These are phyloP conservation scores for Eublepharis macularius DNA, from an alignment of 2,113 vertebrate genomes.

Conservation along the genomic window DNA sequence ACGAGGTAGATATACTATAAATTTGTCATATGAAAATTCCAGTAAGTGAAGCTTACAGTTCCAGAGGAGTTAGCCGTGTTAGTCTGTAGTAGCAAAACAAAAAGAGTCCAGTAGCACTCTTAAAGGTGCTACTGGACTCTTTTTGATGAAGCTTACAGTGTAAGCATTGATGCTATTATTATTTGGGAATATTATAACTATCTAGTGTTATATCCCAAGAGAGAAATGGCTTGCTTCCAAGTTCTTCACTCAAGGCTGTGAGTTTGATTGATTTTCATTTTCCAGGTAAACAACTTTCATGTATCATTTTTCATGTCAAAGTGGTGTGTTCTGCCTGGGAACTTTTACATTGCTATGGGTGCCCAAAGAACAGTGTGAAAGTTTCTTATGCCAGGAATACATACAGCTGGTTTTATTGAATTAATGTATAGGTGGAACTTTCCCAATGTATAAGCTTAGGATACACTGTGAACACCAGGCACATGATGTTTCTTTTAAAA, in stretches of 20 bases:
- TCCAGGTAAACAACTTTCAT: not conserved
- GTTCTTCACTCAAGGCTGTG: not conserved
- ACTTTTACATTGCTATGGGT: not conserved
- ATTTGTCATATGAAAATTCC: not conserved
- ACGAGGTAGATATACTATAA: not conserved
- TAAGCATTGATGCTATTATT: not conserved
- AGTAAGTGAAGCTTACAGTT: not conserved
- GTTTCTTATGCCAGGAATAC: not conserved
- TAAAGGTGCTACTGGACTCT: too few species aligned
- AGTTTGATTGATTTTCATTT: not conserved
- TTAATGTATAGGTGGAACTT: not conserved
- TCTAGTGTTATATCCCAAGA: not conserved
- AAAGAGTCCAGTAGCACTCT: too few species aligned
- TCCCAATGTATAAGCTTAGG: not conserved
- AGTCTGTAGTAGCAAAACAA: too few species aligned
- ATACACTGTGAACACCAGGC: not conserved
- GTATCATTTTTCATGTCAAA: not conserved
- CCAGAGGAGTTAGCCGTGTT: too few species aligned
- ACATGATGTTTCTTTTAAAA: not conserved
- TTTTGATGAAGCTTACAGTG: too few species aligned
- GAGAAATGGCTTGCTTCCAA: not conserved
- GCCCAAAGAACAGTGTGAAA: not conserved
- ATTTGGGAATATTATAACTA: too few species aligned
- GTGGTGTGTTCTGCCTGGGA: not conserved
- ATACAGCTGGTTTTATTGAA: not conserved